phyloP scores from a whole-genome alignment of 2,113 vertebrate species.

The Tiliqua scincoides region DNA sequence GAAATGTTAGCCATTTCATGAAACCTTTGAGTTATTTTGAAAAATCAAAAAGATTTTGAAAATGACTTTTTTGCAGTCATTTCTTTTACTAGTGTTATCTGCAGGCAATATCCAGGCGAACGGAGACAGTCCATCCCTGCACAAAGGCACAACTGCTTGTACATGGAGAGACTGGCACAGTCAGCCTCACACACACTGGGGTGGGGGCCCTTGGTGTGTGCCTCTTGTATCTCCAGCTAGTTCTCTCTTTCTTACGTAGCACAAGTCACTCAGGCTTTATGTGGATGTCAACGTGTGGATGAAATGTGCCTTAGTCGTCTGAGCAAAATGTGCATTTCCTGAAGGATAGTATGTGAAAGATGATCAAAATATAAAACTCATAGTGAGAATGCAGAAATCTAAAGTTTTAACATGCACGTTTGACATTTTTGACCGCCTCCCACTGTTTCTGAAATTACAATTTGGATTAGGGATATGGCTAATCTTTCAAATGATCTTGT shows the following conservation, averaged over 20 bases:
- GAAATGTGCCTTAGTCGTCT: background rate
- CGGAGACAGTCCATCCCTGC: background rate
- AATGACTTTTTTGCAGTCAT: background rate
- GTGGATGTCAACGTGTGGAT: background rate
- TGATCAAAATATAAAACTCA: background rate
- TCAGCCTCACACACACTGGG: background rate
- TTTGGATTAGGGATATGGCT: background rate
- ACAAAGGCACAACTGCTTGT: background rate
- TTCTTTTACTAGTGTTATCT: background rate
- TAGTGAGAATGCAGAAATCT: background rate
- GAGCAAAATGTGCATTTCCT: background rate
- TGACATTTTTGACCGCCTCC: background rate
- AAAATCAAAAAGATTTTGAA: background rate
- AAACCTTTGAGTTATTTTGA: background rate
- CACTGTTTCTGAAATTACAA: background rate
- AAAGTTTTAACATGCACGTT: background rate
- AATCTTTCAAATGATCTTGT: background rate
- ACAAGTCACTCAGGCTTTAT: background rate
- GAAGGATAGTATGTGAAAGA: too few relatives aligned
- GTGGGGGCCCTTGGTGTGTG: background rate
- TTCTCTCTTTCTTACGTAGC: background rate
- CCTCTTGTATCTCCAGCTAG: too few relatives aligned
- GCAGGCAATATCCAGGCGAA: too few relatives aligned
- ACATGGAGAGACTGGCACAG: background rate
- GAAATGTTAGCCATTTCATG: background rate